phyloP scores from a whole-genome alignment of 2,797 vertebrate genomes.

The Distichodus sexfasciatus region DNA sequence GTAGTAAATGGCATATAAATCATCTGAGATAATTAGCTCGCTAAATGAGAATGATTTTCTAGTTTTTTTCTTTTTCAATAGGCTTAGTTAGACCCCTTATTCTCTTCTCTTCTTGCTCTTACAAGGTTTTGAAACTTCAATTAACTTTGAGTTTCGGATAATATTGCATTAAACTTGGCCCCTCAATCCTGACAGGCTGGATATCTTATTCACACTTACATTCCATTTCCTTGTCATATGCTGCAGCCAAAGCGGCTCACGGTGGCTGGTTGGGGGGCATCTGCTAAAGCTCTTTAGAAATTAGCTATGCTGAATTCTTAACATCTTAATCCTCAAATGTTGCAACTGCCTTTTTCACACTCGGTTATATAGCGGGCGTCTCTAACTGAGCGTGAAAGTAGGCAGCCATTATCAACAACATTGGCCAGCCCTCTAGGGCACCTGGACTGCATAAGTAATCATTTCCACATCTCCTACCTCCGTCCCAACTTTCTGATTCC shows the following conservation, averaged over 20 bases:
- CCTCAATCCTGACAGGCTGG: background rate
- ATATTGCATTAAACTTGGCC: background rate
- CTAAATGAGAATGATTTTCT: slow-evolving; percentile 16
- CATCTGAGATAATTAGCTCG: background rate
- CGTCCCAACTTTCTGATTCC: slow-evolving; percentile 17
- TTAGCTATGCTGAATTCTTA: slow-evolving; percentile 12
- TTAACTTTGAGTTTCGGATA: too few species aligned
- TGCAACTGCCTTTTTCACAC: slow-evolving; percentile 1
- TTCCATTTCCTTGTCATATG: background rate
- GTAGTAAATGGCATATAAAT: slow-evolving; percentile 24
- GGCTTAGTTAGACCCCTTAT: background rate
- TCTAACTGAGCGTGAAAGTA: slow-evolving; percentile 20
- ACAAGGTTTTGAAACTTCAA: background rate
- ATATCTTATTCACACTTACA: background rate
- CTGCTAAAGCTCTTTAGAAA: background rate
- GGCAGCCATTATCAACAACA: slow-evolving; percentile 19
- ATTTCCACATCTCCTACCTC: slow-evolving; percentile 27
- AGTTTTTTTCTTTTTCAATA: slow-evolving; percentile 25
- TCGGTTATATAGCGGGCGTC: slow-evolving; percentile 1
- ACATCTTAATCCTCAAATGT: background rate
- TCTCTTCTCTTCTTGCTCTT: background rate
- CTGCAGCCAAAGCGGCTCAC: background rate
- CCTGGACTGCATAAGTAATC: slow-evolving; percentile 23
- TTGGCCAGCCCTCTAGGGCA: slow-evolving; percentile 13
- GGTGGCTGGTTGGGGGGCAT: background rate